Conservation (phyloP, 2,113 vertebrate species). For the Tragelaphus scriptus region DNA sequence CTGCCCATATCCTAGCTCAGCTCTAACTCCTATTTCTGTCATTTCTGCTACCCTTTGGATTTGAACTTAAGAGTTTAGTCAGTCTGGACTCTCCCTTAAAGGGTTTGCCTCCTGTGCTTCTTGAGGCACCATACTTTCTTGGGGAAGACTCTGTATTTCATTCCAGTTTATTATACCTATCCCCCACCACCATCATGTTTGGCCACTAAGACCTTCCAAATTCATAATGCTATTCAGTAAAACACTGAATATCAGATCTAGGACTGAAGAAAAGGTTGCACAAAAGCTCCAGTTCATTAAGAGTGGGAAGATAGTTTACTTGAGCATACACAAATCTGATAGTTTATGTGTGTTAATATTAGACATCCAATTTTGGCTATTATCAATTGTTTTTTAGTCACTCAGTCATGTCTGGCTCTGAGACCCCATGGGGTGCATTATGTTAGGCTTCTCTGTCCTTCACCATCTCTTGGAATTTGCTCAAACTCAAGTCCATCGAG, state of each 20-base stretch:
- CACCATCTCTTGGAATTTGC: neutral
- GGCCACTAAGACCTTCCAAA: neutral
- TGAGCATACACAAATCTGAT: neutral
- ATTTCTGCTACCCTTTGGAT: neutral
- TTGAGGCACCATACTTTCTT: neutral
- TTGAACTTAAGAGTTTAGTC: neutral
- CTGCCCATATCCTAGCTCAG: neutral
- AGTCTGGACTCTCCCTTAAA: neutral
- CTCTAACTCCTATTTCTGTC: neutral
- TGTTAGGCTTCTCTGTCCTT: neutral
- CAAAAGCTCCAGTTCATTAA: neutral
- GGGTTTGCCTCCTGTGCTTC: neutral
- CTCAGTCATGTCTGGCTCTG: neutral
- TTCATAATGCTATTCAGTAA: neutral
- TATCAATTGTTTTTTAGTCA: neutral
- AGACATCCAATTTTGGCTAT: neutral
- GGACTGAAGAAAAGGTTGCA: neutral
- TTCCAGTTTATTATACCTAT: neutral
- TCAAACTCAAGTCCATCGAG: neutral
- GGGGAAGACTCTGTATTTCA: neutral
- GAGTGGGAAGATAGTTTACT: neutral
- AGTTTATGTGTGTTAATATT: neutral
- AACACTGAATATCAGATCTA: neutral
- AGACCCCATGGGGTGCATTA: neutral
- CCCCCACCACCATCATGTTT: neutral